Conservation (phyloP, 2,113 vertebrate species). For the Scatophagus argus region DNA sequence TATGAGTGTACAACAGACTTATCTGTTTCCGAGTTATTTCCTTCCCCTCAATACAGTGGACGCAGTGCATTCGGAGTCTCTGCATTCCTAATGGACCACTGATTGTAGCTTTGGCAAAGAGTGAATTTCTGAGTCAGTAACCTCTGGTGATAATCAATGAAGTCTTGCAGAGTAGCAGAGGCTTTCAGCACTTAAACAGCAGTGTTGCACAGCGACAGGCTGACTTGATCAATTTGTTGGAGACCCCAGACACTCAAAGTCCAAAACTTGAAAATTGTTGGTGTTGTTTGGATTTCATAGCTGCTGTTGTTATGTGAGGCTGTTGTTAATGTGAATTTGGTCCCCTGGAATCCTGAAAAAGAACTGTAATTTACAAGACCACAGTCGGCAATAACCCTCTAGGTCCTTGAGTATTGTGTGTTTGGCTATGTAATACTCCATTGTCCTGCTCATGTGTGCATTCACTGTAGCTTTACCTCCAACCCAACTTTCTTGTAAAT, state of each 20-base stretch:
- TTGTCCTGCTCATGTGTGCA: conserved; percentile 9
- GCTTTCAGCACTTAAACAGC: conserved; percentile 12
- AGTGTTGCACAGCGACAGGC: conserved; percentile 21
- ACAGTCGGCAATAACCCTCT: not conserved
- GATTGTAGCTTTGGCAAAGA: conserved; percentile 55
- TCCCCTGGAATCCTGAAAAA: not conserved
- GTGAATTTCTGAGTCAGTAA: conserved; percentile 35
- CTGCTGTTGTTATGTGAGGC: conserved; percentile 26
- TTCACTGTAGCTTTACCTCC: conserved; percentile 24
- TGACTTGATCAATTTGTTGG: conserved; percentile 12
- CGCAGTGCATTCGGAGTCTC: conserved; percentile 1
- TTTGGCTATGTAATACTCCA: conserved; percentile 9
- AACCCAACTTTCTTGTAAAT: conserved; percentile 27
- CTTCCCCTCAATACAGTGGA: conserved; percentile 5
- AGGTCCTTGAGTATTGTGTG: not conserved
- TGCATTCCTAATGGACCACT: conserved; percentile 54
- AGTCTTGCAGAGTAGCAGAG: conserved; percentile 18
- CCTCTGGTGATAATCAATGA: conserved; percentile 52
- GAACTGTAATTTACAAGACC: conserved; percentile 23
- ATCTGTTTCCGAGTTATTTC: conserved; percentile 12
- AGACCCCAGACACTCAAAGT: conserved; percentile 13
- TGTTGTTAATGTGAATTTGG: conserved; percentile 31
- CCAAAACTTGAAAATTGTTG: conserved; percentile 17
- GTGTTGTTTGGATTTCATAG: conserved; percentile 21
- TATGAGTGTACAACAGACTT: conserved; percentile 5